Evolutionary conservation across 2,888 invertebrate species (phyloP).

Genomic region (Cantharis rufa): DNA sequence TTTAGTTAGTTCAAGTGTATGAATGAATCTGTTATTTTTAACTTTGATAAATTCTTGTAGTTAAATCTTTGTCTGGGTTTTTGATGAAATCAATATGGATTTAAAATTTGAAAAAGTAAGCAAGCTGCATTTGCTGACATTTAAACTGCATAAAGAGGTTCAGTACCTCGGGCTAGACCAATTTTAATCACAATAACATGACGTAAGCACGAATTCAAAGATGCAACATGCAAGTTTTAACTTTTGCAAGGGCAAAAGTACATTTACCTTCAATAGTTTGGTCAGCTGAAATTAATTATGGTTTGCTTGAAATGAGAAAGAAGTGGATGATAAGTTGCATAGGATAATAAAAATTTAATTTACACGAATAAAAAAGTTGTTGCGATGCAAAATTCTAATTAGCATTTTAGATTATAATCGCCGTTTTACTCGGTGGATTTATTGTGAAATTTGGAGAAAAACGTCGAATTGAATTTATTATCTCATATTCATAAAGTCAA

Average conservation of each 20-base stretch:
- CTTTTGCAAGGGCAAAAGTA: slow-evolving; percentile 54
- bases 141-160: slow-evolving; percentile 29
- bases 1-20: slow-evolving; percentile 1
- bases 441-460: background rate
- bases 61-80: slow-evolving; percentile 21
- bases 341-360: background rate
- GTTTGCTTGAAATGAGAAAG: slow-evolving; percentile 9
- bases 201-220: slow-evolving; percentile 29
- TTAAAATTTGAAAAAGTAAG: slow-evolving; percentile 14
- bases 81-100: slow-evolving; percentile 23
- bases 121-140: slow-evolving; percentile 22
- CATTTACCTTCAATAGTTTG: slow-evolving; percentile 49
- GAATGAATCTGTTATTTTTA: slow-evolving; percentile 16
- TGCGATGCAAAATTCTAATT: background rate
- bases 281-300: slow-evolving; percentile 23
- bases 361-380: background rate
- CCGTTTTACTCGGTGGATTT: background rate
- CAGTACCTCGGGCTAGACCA: slow-evolving; percentile 26
- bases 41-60: slow-evolving; percentile 13
- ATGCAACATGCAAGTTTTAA: slow-evolving; percentile 28
- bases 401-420: background rate
- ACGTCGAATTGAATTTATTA: background rate
- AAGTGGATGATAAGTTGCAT: background rate
- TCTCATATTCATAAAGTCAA: slow-evolving; percentile 36
- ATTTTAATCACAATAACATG: slow-evolving; percentile 32